Percentiles rank a stretch among this genome's conserved stretches.
Evolutionary conservation across 2,113 vertebrate genomes (phyloP).

Genomic region (Condylura cristata): DNA sequence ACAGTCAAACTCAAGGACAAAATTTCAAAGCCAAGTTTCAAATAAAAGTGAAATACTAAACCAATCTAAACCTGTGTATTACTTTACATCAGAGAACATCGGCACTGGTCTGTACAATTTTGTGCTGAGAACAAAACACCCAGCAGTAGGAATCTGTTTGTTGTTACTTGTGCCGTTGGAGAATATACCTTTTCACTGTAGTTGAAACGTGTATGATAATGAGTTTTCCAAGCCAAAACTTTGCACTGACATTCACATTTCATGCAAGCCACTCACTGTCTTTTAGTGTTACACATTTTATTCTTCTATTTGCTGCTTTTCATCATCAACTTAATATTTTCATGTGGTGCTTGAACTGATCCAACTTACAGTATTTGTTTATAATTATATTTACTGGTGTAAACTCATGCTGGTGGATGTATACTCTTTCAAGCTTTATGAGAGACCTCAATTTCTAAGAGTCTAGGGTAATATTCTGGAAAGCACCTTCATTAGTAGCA

Average conservation of each 20-base stretch:
- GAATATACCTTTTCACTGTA: slow-evolving; percentile 46
- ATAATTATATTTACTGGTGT: slow-evolving; percentile 20
- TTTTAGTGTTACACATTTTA: slow-evolving; percentile 27
- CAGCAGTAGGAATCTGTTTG: slow-evolving; percentile 15
- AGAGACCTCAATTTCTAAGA: background rate
- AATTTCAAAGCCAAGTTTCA: slow-evolving; percentile 16
- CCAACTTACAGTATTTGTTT: background rate
- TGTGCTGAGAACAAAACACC: slow-evolving; percentile 32
- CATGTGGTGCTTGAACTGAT: background rate
- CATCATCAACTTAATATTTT: slow-evolving; percentile 1
- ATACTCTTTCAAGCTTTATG: background rate
- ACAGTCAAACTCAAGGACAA: background rate
- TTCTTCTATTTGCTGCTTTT: slow-evolving; percentile 35
- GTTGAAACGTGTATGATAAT: slow-evolving; percentile 42
- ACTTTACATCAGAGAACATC: slow-evolving; percentile 41
- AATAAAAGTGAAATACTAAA: slow-evolving; percentile 3
- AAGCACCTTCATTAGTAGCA: background rate
- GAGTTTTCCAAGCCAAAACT: slow-evolving; percentile 53
- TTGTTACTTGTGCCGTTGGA: slow-evolving; percentile 55
- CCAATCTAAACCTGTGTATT: background rate
- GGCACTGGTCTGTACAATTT: slow-evolving; percentile 17
- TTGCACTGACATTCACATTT: slow-evolving; percentile 1
- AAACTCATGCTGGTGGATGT: background rate
- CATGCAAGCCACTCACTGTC: slow-evolving; percentile 4
- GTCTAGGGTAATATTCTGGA: background rate